A percentile compares a stretch with the other conserved stretches of the same genome.
These are phyloP conservation scores for Paguma larvata DNA, from an alignment of 2,797 vertebrate genomes.

Conservation along the genomic window DNA sequence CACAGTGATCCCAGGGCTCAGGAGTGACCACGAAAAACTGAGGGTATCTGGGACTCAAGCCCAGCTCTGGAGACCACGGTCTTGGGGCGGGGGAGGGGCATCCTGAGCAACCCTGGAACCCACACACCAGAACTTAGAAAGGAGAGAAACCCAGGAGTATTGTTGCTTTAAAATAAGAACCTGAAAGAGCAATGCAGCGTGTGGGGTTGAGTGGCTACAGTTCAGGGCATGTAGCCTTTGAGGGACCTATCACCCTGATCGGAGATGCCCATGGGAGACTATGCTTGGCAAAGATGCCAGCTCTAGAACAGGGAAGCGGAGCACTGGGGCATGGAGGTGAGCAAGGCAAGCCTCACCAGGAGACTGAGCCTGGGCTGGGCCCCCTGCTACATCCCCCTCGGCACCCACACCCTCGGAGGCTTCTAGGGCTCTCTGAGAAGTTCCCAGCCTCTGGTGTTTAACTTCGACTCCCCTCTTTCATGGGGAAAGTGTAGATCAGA, in stretches of 20 bases:
- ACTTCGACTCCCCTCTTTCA: constrained; percentile 38
- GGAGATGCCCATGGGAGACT: not conserved
- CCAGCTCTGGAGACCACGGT: not conserved
- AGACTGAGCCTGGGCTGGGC: not conserved
- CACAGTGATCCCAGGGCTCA: not conserved
- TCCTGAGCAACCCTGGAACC: not conserved
- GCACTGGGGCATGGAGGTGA: not conserved
- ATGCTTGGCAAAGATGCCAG: not conserved
- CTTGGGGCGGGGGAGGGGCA: not conserved
- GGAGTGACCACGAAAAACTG: not conserved
- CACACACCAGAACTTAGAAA: not conserved
- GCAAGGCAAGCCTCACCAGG: rapidly evolving
- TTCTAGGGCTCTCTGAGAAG: not conserved
- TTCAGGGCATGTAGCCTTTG: not conserved
- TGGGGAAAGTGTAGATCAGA: constrained; percentile 67
- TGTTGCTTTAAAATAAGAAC: not conserved
- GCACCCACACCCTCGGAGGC: not conserved
- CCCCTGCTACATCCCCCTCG: not conserved
- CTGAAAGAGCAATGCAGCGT: not conserved
- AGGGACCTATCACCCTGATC: not conserved
- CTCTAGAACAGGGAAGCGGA: not conserved
- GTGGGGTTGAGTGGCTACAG: not conserved
- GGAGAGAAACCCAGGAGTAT: not conserved
- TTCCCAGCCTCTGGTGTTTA: constrained; percentile 52
- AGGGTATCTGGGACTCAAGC: not conserved